Percentiles rank a stretch among this genome's conserved stretches.
phyloP scores from a whole-genome alignment of 2,113 vertebrate species.

The Perca schrenkii region DNA sequence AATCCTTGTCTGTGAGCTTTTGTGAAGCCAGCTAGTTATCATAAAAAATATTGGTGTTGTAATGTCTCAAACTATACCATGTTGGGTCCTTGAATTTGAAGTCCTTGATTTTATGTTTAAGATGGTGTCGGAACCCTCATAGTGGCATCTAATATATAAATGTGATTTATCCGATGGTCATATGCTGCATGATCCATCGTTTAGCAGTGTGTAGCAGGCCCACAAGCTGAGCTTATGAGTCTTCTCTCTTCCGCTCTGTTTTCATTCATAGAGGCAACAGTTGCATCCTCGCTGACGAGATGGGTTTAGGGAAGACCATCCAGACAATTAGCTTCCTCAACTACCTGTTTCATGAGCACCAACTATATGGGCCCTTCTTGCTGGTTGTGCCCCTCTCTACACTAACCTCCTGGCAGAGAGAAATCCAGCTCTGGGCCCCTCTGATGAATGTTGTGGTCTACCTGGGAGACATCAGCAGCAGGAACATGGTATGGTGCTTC shows the following conservation, averaged over 20 bases:
- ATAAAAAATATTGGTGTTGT: too few species aligned
- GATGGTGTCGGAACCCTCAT: too few species aligned
- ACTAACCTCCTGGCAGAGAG: slow-evolving; percentile 98
- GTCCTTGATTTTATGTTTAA: too few species aligned
- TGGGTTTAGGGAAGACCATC: slow-evolving; percentile 98
- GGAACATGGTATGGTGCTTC: slow-evolving; percentile 91
- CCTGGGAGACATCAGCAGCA: slow-evolving; percentile 96
- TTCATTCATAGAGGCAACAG: slow-evolving; percentile 90
- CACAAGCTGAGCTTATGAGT: neutral
- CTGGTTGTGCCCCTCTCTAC: slow-evolving; percentile 97
- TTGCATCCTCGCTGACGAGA: slow-evolving; percentile 98
- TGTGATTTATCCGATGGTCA: neutral
- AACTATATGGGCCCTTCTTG: slow-evolving; percentile 95
- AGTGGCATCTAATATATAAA: neutral
- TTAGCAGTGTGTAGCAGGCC: neutral
- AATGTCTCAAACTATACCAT: too few species aligned
- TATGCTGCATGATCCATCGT: neutral
- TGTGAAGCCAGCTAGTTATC: too few species aligned
- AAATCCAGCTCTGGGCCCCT: slow-evolving; percentile 95
- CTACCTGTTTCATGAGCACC: slow-evolving; percentile 95
- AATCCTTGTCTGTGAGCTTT: too few species aligned
- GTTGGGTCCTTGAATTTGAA: too few species aligned
- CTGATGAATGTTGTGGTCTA: slow-evolving; percentile 98
- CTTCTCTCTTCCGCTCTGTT: slow-evolving; percentile 23
- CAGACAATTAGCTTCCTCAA: slow-evolving; percentile 98